Evolutionary conservation across 2,797 vertebrate species (phyloP).

Genomic region (Hozukius guyotensis): DNA sequence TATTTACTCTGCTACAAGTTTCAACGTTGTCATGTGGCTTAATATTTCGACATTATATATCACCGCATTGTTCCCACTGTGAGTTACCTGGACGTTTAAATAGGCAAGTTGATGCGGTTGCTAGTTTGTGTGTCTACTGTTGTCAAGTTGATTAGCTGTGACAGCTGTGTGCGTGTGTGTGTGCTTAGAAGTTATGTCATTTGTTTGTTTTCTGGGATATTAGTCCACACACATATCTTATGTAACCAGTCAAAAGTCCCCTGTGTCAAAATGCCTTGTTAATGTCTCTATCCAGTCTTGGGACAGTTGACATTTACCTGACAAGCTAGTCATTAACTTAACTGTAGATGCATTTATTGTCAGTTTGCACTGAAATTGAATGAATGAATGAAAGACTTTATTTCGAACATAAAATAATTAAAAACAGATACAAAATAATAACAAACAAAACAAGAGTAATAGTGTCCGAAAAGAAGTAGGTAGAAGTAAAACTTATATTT

Average conservation of each 20-base stretch:
- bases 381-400: too few relatives aligned
- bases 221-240: neutral
- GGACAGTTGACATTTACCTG: neutral
- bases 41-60: neutral
- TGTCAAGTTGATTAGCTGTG: constrained; percentile 19
- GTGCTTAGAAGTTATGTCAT: constrained; percentile 13
- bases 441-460: too few relatives aligned
- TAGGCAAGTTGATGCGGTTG: constrained; percentile 34
- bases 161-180: neutral
- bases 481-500: too few relatives aligned
- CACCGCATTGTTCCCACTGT: neutral
- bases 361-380: too few relatives aligned
- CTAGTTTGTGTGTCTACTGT: neutral
- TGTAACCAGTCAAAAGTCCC: neutral
- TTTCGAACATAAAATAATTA: too few relatives aligned
- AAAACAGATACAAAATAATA: too few relatives aligned
- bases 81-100: constrained; percentile 65
- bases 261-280: neutral
- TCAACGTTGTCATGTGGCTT: neutral
- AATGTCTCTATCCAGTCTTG: neutral
- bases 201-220: constrained; percentile 11
- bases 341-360: too few relatives aligned
- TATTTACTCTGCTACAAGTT: constrained; percentile 11
- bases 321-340: neutral
- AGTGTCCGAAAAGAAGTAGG: too few relatives aligned